These are phyloP conservation scores for Rhinopithecus roxellana DNA, from an alignment of 2,113 vertebrate species.

Conservation along the genomic window DNA sequence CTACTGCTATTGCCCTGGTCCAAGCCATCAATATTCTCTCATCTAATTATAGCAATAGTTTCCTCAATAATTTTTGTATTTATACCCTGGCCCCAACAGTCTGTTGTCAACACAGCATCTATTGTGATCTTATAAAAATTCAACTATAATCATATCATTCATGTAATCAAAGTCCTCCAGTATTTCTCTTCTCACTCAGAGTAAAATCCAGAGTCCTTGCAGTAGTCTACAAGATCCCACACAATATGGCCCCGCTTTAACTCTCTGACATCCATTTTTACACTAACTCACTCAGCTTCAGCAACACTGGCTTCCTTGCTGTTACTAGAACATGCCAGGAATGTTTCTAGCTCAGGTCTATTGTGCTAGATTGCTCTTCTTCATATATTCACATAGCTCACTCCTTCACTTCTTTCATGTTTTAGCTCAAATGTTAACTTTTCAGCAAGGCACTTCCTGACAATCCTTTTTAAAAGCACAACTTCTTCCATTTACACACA, in stretches of 20 bases:
- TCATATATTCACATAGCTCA: background rate
- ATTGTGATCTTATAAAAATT: constrained; percentile 10
- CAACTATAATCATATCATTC: background rate
- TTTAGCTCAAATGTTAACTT: background rate
- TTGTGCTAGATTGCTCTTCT: background rate
- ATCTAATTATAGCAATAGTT: background rate
- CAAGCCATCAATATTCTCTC: background rate
- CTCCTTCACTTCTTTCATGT: background rate
- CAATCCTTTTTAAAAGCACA: background rate
- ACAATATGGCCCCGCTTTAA: background rate
- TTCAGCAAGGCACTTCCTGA: background rate
- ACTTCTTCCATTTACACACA: background rate
- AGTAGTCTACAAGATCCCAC: background rate
- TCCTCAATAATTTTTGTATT: background rate
- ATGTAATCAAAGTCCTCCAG: background rate
- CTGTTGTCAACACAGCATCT: background rate
- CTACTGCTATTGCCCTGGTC: background rate
- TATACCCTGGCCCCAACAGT: background rate
- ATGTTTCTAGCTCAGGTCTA: background rate
- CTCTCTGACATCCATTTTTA: background rate
- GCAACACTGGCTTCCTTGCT: background rate
- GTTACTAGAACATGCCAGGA: background rate
- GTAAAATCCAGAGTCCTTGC: background rate
- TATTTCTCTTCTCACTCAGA: background rate
- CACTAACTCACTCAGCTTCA: background rate